Evolutionary conservation across 2,888 invertebrate species (phyloP), one percentile per base, ranked within the genome.

Genomic region (Agriopis aurantiaria): DNA sequence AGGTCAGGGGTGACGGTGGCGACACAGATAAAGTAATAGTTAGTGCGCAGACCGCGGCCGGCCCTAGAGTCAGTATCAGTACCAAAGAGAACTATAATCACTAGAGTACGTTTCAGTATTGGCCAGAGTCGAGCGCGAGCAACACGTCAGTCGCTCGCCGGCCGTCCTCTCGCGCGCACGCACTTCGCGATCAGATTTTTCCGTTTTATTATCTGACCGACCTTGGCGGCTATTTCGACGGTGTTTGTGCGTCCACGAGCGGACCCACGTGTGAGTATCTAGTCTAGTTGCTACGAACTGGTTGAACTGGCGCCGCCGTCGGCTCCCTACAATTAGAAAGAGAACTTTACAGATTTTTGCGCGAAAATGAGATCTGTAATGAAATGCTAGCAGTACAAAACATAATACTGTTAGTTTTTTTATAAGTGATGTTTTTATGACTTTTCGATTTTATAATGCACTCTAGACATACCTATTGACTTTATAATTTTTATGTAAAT

Each of bases 211-310:
- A 85, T 83, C 83, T 74, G 71, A 65, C 51, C 80, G 86, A 77
- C 89, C 89, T 90, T 89, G 87, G 78, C 82, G 51, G 86, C 85
- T 89, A 88, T 90, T 89, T 90, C 75, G 80, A 88, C 85, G 80
- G 78, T 78, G 80, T 77, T 80, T 77, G 79, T 72, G 76, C 78
- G 71, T 72, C 71, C 73, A 73, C 69, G 73, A 74, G 65, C 72
- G 69, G 76, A 78, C 73, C 77, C 80, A 82, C 81, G 80, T 78
- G 91, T 90, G 80, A 90, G 91, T 91, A 88, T 80, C 72, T 69
- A 64, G n/a, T 69, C 41, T 49, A 68, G 46, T 65, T 72, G 69
- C 68, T 71, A 61, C 48, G 45, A 57, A 23, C 56, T 63, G 41
- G 55, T 8, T 6, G 40, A 0, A 6, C 3, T 33, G 51, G 9